phyloP scores from a whole-genome alignment of 2,888 invertebrate species.

The Pycnomerus fuliginosus region DNA sequence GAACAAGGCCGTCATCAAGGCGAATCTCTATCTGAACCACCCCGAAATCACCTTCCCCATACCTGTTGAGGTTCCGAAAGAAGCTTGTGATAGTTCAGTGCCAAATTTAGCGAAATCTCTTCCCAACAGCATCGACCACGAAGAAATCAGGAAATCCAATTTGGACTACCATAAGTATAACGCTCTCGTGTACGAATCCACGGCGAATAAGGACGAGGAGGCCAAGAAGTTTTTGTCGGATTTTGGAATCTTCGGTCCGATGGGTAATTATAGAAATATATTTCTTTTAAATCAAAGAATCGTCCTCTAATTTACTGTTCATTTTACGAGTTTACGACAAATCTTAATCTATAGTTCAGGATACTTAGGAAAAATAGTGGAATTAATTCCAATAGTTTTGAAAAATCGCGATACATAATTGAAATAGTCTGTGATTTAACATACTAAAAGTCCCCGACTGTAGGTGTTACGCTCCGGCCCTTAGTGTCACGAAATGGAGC shows the following conservation, averaged over 20 bases:
- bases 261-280: too few relatives aligned
- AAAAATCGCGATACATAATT: too few relatives aligned
- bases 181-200: slow-evolving; percentile 40
- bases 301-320: too few relatives aligned
- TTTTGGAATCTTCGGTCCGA: slow-evolving; percentile 48
- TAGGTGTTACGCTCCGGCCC: too few relatives aligned
- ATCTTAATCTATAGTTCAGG: too few relatives aligned
- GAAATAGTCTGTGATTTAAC: too few relatives aligned
- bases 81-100: slow-evolving; percentile 32
- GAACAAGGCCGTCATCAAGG: slow-evolving; percentile 31
- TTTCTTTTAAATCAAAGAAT: too few relatives aligned
- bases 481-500: too few relatives aligned
- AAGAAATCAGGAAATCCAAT: slow-evolving; percentile 38
- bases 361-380: too few relatives aligned
- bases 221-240: slow-evolving; percentile 49
- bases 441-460: too few relatives aligned
- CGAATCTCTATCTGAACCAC: slow-evolving; percentile 45
- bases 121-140: slow-evolving; percentile 29
- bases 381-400: too few relatives aligned
- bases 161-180: slow-evolving; percentile 44
- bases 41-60: slow-evolving; percentile 51
- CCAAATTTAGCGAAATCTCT: slow-evolving; percentile 30
- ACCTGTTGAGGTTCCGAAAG: slow-evolving; percentile 34
- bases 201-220: slow-evolving; percentile 35
- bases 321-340: too few relatives aligned